These are phyloP conservation scores for Phymastichus coffea DNA, from an alignment of 1,140 invertebrate species.

Conservation along the genomic window DNA sequence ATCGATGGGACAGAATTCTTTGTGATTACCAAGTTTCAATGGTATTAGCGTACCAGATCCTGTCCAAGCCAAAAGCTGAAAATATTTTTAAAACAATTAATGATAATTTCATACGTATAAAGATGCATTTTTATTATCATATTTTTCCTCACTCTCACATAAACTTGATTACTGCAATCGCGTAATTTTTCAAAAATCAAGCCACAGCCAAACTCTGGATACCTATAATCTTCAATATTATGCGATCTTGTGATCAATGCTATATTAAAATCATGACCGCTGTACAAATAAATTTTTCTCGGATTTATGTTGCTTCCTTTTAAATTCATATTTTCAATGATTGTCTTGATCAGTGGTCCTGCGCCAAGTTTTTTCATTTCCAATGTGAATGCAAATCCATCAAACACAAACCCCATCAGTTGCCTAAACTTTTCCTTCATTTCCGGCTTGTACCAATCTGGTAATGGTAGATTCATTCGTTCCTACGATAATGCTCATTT, in stretches of 20 bases:
- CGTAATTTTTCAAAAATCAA: conserved; percentile 21
- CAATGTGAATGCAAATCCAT: background rate
- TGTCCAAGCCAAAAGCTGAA: background rate
- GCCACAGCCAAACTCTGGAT: conserved; percentile 4
- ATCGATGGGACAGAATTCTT: background rate
- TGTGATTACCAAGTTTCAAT: background rate
- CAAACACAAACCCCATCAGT: background rate
- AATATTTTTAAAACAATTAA: too few species aligned
- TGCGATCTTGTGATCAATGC: background rate
- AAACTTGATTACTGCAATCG: background rate
- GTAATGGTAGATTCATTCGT: background rate
- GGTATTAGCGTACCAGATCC: background rate
- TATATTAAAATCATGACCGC: conserved; percentile 11
- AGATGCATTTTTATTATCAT: too few species aligned
- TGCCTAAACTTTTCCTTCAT: background rate
- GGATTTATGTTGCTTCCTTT: background rate
- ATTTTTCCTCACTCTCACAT: conserved; percentile 16
- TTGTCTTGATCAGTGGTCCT: background rate
- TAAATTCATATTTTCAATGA: background rate
- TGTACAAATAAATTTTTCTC: conserved; percentile 18
- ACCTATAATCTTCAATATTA: background rate
- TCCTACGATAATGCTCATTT: background rate
- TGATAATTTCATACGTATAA: too few species aligned
- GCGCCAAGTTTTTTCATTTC: background rate
- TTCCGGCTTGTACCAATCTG: background rate